Base-by-base conservation (phyloP, 2,113 vertebrate species). In the Tylochromis polylepis region DNA sequence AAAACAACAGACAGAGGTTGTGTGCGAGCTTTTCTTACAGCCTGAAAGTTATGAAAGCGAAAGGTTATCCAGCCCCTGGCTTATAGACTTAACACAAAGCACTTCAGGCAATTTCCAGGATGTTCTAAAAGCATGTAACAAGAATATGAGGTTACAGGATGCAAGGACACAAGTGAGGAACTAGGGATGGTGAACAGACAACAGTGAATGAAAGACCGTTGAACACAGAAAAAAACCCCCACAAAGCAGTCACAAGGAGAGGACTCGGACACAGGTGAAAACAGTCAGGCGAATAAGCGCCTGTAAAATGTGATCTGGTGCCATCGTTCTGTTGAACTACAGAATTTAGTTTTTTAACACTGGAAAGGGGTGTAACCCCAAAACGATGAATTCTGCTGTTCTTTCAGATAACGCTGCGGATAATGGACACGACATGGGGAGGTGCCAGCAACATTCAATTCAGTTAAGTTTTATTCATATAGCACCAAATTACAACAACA, bases 271-370 rank as follows among this genome's bases (percentile, higher is more conserved):
- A 27, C 22, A 6, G 10, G 24, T 51, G 24, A 18, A 77, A 46
- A 75, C 10, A 0, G 51, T 51, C 70, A 20, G 70, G 43, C 49
- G 67, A 49, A 72, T 27, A 46, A 49, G 67, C 46, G 41, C 67
- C 9, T 49, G 41, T 27, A 70, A 72, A 46, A 46, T 18, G 65
- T 72, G 22, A 46, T 15, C 38, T 46, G 14, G 67, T 18, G 22
- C 27, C 22, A 27, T 27, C 1, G 0, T 72, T 27, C 6, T 9
- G 67, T 27, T 46, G 67, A 46, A 11, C 22, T 0, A 49, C 22
- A 75, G 0, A 49, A 29, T 29, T 75, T 0, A 2, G 27, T 49
- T 27, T 72, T 49, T 15, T 18, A 41, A 41, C n/a, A 16, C 15
- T 1, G 38, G 38, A 46, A 43, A 43, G 11, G 20, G 59, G 1